Evolutionary conservation across 2,888 invertebrate species (phyloP).

Genomic region (Villa cingulata): DNA sequence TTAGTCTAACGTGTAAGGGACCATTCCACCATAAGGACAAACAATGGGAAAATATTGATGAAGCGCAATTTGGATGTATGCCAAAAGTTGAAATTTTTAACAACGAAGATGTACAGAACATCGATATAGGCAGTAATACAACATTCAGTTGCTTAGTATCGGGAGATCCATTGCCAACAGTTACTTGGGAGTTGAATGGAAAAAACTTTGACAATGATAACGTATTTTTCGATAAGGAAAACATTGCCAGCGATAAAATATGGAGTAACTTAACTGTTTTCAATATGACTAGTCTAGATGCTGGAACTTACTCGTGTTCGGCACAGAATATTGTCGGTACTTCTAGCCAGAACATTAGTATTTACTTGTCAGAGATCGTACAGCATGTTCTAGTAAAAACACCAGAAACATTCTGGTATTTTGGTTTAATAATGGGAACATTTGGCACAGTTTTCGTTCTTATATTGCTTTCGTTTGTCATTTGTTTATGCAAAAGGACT

Average conservation of each 20-base stretch:
- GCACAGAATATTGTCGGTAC: slow-evolving; percentile 36
- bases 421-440: slow-evolving; percentile 57
- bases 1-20: slow-evolving; percentile 57
- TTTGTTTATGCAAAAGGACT: slow-evolving; percentile 40
- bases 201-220: slow-evolving; percentile 43
- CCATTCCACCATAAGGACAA: slow-evolving; percentile 55
- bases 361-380: slow-evolving; percentile 53
- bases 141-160: slow-evolving; percentile 68
- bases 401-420: slow-evolving; percentile 65
- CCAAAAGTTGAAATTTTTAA: slow-evolving; percentile 56
- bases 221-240: slow-evolving; percentile 37
- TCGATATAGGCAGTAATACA: slow-evolving; percentile 69
- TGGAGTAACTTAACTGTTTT: slow-evolving; percentile 75
- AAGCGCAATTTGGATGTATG: slow-evolving; percentile 68
- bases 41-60: slow-evolving; percentile 62
- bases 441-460: slow-evolving; percentile 50
- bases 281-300: slow-evolving; percentile 67
- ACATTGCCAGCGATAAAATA: slow-evolving; percentile 31
- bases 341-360: slow-evolving; percentile 41
- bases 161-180: slow-evolving; percentile 71
- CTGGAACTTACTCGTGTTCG: slow-evolving; percentile 69
- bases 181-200: slow-evolving; percentile 72
- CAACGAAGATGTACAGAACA: slow-evolving; percentile 42
- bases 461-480: slow-evolving; percentile 46
- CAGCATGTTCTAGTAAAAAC: slow-evolving; percentile 40